Evolutionary conservation across 2,797 vertebrate species (phyloP), one percentile per base, ranked within the genome.

Genomic region (Numenius phaeopus): DNA sequence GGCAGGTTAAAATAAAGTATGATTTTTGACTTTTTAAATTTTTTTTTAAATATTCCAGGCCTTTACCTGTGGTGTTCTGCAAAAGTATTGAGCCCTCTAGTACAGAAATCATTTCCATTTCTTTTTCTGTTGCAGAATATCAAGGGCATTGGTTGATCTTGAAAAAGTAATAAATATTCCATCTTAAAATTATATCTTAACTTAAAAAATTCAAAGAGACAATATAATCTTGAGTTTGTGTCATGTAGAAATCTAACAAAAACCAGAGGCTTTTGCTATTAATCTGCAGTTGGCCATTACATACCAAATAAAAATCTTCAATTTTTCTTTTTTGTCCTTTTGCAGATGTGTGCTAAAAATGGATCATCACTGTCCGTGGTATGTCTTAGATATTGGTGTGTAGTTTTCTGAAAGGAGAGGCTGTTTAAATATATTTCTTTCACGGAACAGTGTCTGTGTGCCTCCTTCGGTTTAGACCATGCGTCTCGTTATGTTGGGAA

Each of bases 291-390:
- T 83, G 58, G 32, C 19, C 23, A 58, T 81, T 81, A 26, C 79
- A 76, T 76, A 92, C 37, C 44, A 59, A 59, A 37, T 61, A 62
- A 77, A 69, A n/a, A 49, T 70, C 32, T 73, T 52, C 39, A 21
- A 3, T 62, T 86, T 79, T 79, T 29, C 76, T 67, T 92, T 97
- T 95, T 83, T 77, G 26, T 96, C 57, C 81, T 62, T 91, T 93
- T 96, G 66, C 95, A 99, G 99, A 88, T 99, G 99, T 66, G 99
- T 99, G 90, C 98, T 99, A 96, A 99, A 99, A 98, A 99, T 99
- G 99, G 99, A 99, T 98, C 99, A 99, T 98, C 99, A 99, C 94
- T 99, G 99, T 90, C 99, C 99, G 4, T 99, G 99, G 99, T 99
- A 98, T 94, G 98, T 98, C 64, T 82, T 59, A 50, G 79, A 83